These are phyloP conservation scores for Hetaerina americana DNA, from an alignment of 1,140 invertebrate species.

Conservation along the genomic window DNA sequence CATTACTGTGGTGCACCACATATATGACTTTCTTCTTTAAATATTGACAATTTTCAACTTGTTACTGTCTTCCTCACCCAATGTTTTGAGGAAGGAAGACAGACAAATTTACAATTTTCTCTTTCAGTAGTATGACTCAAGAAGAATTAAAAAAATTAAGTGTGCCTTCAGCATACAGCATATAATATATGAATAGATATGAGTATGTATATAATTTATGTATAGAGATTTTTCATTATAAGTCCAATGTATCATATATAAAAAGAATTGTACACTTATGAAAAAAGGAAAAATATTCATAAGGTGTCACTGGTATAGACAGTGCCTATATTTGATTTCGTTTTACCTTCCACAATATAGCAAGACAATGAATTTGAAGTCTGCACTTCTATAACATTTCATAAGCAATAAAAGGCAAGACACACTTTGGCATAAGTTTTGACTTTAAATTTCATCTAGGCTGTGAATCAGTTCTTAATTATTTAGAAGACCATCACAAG, in stretches of 20 bases:
- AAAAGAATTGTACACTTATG: background rate
- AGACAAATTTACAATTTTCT: background rate
- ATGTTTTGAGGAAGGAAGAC: background rate
- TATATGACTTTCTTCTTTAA: slow-evolving; percentile 1
- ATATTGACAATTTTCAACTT: background rate
- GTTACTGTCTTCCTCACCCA: background rate
- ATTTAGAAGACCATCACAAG: background rate
- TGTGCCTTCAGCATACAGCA: background rate
- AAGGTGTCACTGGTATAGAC: background rate
- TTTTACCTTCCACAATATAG: background rate
- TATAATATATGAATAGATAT: background rate
- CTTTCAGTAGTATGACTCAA: background rate
- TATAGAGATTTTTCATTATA: background rate
- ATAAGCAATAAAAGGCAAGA: background rate
- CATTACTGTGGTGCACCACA: background rate
- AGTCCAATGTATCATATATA: background rate
- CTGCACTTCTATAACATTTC: background rate
- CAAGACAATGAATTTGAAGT: background rate
- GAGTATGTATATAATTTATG: background rate
- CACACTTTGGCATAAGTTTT: background rate
- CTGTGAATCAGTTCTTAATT: background rate
- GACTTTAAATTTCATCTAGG: background rate
- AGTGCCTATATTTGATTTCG: background rate
- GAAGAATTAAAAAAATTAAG: slow-evolving; percentile 1
- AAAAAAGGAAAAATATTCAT: slow-evolving; percentile 1